Evolutionary conservation across 2,113 vertebrate genomes (phyloP), one percentile per base, ranked within the genome.

Genomic region (Cichladusa arquata): DNA sequence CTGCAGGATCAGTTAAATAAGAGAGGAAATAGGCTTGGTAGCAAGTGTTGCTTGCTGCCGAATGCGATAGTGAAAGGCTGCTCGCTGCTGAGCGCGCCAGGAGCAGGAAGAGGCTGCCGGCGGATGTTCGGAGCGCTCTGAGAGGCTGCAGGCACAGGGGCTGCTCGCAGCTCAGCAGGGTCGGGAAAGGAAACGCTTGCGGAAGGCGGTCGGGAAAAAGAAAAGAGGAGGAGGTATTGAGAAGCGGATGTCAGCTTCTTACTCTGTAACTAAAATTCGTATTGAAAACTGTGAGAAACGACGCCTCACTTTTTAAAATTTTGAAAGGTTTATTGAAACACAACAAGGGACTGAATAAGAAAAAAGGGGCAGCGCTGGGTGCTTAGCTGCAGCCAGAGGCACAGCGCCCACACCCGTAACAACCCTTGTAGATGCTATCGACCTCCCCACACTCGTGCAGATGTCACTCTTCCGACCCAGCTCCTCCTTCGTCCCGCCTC

Each of bases 131-230:
- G 50, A n/a, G 69, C 11, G 6, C 48, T 26, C 8, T 48, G 3
- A 23, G 58, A 8, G 22, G 26, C 69, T 61, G 73, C n/a, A 9
- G 64, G 38, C 33, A 8, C 64, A 45, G 22, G 18, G 38, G 29
- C 47, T 61, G 64, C 56, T 70, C 19, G 19, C 47, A 17, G 28
- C 73, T 62, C 40, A 4, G 23, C 56, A 7, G 28, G 33, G 15
- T 45, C 9, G 7, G 74, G 40, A 53, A 38, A 36, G 28, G 38
- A 23, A 29, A 2, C 16, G 73, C 38, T 53, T 61, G 54, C 6
- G 4, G 47, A 38, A 15, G 4, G 6, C 4, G 0, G 19, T 8
- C 5, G 12, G 54, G 38, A 36, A 58, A 42, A 14, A 25, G 19
- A 56, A 67, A 45, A 45, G 36, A 67, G 54, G 33, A 14, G 17